Conservation (phyloP, 2,797 vertebrate genomes). For the Hirundo rustica region DNA sequence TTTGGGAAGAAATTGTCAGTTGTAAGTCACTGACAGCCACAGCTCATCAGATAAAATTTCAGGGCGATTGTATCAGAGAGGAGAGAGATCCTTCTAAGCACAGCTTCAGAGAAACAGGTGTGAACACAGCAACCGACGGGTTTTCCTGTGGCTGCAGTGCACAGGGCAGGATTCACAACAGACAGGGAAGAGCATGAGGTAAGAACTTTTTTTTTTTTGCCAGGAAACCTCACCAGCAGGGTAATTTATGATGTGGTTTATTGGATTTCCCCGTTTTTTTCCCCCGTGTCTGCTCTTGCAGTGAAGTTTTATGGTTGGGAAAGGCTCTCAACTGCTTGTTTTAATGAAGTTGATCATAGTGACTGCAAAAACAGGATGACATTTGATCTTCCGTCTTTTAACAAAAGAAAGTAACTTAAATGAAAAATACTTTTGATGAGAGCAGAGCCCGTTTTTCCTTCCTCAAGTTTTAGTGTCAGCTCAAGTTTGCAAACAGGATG, state of each 20-base stretch:
- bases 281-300: neutral
- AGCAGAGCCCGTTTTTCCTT: neutral
- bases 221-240: neutral
- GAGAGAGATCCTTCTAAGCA: neutral
- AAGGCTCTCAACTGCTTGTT: neutral
- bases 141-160: constrained; percentile 7
- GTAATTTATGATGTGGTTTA: constrained; percentile 15
- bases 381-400: neutral
- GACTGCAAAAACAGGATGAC: neutral
- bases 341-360: neutral
- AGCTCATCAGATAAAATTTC: neutral
- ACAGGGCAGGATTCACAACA: neutral
- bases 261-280: neutral
- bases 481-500: neutral
- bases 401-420: neutral
- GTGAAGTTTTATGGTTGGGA: neutral
- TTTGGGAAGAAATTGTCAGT: neutral
- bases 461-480: neutral
- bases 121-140: neutral
- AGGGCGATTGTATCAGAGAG: neutral
- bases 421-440: neutral
- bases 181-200: neutral
- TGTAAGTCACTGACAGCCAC: neutral
- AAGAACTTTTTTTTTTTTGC: neutral
- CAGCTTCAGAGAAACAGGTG: neutral